Base-by-base conservation (phyloP, 2,888 invertebrate genomes). In the Craniophora ligustri region DNA sequence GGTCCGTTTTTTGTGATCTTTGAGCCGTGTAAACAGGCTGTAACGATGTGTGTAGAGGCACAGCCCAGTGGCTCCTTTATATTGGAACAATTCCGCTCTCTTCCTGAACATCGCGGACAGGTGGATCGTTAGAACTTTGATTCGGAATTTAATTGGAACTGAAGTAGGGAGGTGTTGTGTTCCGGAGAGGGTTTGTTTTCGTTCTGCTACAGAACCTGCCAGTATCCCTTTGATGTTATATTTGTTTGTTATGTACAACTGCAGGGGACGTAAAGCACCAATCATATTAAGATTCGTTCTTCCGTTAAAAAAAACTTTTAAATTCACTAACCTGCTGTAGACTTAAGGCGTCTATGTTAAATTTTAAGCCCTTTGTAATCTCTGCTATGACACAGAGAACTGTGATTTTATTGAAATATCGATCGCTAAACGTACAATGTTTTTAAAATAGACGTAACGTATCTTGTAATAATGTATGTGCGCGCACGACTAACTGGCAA, bases 1-100 rank as follows among this genome's bases (percentile, higher is more conserved):
- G 89, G 89, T 84, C 78, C 83, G 87, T 84, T 89, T 88, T 88
- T 87, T 86, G 88, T 84, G 87, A 79, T 74, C 84, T 75, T 65
- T 75, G 77, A 74, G 72, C 76, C 86, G 85, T 84, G 84, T 82
- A 85, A 81, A 86, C 81, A 80, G 57, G 51, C 61, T 47, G 67
- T 74, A 76, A 76, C 80, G 75, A 76, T 62, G 77, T 72, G 69
- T 61, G 67, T 47, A 50, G 50, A 55, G 41, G 49, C 15, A 23
- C 38, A 23, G 38, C 10, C 49, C 38, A 30, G 35, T 31, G 60
- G 47, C 48, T 62, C 53, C 56, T 60, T 61, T 61, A 44, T 65
- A 59, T 68, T 32, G 50, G 35, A 39, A 11, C 11, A 42, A 58
- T 53, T 39, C 53, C 45, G 38, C 11, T 36, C 46, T 41, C 53